These are phyloP conservation scores for Aporophyla nigra DNA, from an alignment of 2,888 invertebrate species.

Conservation along the genomic window DNA sequence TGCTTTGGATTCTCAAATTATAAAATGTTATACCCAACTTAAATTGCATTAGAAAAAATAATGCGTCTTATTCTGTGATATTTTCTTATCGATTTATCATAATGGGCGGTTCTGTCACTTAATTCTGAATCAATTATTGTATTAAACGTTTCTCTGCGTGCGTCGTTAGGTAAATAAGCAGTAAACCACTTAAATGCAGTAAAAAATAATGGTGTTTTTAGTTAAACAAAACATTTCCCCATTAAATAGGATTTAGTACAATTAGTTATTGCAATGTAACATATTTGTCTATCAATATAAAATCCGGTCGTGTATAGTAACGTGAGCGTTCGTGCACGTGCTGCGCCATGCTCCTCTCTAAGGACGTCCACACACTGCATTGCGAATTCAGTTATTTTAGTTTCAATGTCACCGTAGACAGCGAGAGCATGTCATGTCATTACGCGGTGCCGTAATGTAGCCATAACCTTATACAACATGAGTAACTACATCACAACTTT, in stretches of 20 bases:
- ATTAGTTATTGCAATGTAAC: conserved; percentile 61
- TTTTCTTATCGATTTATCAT: not conserved
- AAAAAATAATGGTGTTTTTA: conserved; percentile 16
- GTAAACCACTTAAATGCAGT: conserved; percentile 1
- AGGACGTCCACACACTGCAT: conserved; percentile 69
- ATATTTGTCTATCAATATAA: conserved; percentile 68
- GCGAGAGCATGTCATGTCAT: conserved; percentile 39
- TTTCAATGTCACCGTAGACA: conserved; percentile 61
- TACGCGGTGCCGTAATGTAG: conserved; percentile 45
- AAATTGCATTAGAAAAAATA: not conserved
- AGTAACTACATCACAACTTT: conserved; percentile 26
- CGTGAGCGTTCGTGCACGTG: conserved; percentile 75
- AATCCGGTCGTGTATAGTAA: conserved; percentile 72
- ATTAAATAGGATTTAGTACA: conserved; percentile 50
- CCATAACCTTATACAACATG: conserved; percentile 65
- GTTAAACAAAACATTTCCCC: conserved; percentile 33
- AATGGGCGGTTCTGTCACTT: not conserved
- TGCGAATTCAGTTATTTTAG: conserved; percentile 65
- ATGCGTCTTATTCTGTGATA: conserved; percentile 1
- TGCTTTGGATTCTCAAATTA: not conserved
- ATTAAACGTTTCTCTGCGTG: not conserved
- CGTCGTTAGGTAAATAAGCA: not conserved
- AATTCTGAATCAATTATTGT: conserved; percentile 1
- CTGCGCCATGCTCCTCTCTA: conserved; percentile 69
- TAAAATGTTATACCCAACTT: not conserved